These are phyloP conservation scores for Capricornis sumatraensis DNA, from an alignment of 2,113 vertebrate species.

Conservation along the genomic window DNA sequence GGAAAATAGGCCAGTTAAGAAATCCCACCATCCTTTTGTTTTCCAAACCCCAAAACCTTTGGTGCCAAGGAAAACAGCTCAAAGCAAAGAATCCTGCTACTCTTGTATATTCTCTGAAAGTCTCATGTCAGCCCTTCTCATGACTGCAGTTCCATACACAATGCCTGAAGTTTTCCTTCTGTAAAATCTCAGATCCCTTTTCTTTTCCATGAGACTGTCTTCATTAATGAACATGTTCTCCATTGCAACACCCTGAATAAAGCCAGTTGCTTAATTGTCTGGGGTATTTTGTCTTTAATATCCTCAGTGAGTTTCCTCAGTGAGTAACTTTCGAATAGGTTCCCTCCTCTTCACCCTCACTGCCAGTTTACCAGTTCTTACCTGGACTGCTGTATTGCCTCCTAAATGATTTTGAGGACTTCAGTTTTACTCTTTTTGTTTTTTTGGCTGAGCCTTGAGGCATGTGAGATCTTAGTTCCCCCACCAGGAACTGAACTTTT, in stretches of 20 bases:
- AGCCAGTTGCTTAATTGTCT: neutral
- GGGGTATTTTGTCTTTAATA: neutral
- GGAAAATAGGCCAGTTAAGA: neutral
- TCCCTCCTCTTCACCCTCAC: too few species aligned
- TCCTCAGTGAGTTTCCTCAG: neutral
- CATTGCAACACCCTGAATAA: neutral
- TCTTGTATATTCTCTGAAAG: neutral
- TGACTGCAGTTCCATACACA: neutral
- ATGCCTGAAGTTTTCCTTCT: neutral
- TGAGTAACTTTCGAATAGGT: neutral
- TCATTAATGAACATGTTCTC: neutral
- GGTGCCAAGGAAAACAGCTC: neutral
- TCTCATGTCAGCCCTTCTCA: neutral
- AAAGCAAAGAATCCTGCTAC: neutral
- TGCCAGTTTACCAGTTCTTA: neutral
- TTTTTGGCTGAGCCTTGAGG: neutral
- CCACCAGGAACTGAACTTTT: neutral
- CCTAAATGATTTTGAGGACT: neutral
- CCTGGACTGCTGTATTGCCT: neutral
- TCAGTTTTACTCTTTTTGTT: neutral
- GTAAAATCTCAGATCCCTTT: neutral
- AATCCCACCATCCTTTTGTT: neutral
- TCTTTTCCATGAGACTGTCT: neutral
- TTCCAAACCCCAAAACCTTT: neutral
- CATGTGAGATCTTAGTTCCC: neutral